Evolutionary conservation across 2,797 vertebrate genomes (phyloP), one percentile per base, ranked within the genome.

Genomic region (Ctenopoma kingsleyae): DNA sequence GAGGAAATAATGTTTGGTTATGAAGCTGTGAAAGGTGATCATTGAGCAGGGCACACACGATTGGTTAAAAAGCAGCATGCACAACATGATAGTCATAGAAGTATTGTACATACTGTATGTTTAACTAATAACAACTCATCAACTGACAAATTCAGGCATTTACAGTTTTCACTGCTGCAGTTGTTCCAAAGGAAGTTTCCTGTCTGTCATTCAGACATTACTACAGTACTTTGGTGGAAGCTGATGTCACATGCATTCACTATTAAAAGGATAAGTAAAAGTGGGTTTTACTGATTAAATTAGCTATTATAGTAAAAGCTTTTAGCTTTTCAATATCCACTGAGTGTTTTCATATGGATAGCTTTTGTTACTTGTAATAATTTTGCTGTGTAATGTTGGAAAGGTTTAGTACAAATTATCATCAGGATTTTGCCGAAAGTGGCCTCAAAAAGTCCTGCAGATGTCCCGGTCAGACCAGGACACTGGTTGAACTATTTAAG

Each of bases 321-420:
- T 59, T 17, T 30, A 46, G 20, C 44, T n/a, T 71, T 49, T 32
- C 13, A 38, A 25, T 56, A 49, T 40, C 50, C 15, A 57, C 23
- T 71, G 22, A 22, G 22, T 55, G 11, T 50, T 48, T 55, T 23
- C 15, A 17, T 41, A 16, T 25, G 8, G 1, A 17, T 13, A 25
- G 8, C 16, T 50, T 62, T 43, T 55, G 19, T 49, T 32, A 22
- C 15, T 43, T 16, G 20, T 25, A 43, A 50, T 50, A n/a, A 49
- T 50, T 63, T 44, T 13, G 16, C 38, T 38, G 54, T 27, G 20
- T 22, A 22, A 38, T 36, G 35, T 11, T 36, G 7, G 5, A 11
- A 40, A 47, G 2, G 27, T 30, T 46, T 22, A 38, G 50, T 7
- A 12, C 10, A 51, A 44, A 64, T 50, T 16, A 38, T 58, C 10